phyloP scores from a whole-genome alignment of 2,113 vertebrate species.

The Mystacornis crossleyi region DNA sequence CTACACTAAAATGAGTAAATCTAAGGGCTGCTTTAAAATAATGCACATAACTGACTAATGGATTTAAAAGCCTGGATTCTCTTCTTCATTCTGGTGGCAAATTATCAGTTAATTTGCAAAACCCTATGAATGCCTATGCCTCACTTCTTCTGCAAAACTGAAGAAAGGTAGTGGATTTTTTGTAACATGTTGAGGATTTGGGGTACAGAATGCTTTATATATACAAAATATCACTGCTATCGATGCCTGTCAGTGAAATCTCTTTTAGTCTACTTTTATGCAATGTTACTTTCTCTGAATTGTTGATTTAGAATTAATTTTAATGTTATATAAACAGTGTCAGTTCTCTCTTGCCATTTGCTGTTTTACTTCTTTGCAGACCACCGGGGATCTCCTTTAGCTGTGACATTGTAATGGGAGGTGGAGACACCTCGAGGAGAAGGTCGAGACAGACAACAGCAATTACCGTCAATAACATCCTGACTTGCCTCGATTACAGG shows the following conservation, averaged over 20 bases:
- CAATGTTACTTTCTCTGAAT: neutral
- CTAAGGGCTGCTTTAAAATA: neutral
- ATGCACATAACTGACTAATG: neutral
- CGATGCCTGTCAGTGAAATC: neutral
- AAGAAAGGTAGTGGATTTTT: neutral
- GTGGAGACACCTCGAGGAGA: constrained; percentile 42
- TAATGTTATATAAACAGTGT: neutral
- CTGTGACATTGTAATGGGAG: neutral
- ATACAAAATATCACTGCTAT: neutral
- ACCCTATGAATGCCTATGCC: neutral
- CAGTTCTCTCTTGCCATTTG: neutral
- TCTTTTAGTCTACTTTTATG: neutral
- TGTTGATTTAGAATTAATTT: neutral
- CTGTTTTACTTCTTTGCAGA: neutral
- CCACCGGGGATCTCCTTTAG: neutral
- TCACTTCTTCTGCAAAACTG: neutral
- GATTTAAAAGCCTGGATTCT: neutral
- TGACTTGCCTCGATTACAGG: neutral
- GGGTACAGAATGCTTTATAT: neutral
- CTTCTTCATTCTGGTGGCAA: neutral
- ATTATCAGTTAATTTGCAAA: neutral
- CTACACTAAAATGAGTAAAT: neutral
- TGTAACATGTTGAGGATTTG: neutral
- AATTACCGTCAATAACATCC: neutral
- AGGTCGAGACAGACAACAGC: neutral